Evolutionary conservation across 2,113 vertebrate genomes (phyloP).

Genomic region (Cygnus atratus): DNA sequence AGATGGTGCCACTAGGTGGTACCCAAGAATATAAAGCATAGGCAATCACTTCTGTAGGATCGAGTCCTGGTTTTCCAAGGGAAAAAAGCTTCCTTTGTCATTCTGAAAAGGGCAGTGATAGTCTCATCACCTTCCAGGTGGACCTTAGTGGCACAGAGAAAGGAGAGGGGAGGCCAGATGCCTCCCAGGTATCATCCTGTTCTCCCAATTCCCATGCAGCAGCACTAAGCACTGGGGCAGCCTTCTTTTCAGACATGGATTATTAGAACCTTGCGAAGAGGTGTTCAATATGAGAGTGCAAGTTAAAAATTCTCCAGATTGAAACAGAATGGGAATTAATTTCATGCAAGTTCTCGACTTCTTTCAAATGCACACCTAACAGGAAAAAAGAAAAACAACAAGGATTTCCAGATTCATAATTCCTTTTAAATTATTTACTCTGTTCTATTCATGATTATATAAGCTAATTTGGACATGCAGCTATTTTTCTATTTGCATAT

Average conservation of each 20-base stretch:
- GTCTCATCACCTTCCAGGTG: neutral
- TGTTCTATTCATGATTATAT: neutral
- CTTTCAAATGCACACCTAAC: neutral
- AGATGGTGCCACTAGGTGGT: slow-evolving; percentile 56
- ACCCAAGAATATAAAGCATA: slow-evolving; percentile 57
- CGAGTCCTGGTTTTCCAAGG: neutral
- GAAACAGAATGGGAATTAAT: neutral
- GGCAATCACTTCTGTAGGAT: neutral
- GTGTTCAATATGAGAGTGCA: neutral
- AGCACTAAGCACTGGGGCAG: neutral
- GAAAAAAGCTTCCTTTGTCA: neutral
- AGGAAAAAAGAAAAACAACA: neutral
- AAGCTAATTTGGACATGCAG: slow-evolving; percentile 6
- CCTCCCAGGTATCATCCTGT: neutral
- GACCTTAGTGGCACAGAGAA: neutral
- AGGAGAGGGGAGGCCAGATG: neutral
- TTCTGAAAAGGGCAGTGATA: neutral
- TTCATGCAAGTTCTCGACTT: neutral
- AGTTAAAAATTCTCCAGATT: neutral
- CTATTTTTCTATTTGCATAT: neutral
- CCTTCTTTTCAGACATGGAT: neutral
- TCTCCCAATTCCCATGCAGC: neutral
- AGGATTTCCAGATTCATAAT: neutral
- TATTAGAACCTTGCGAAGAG: neutral
- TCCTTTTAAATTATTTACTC: slow-evolving; percentile 6